Evolutionary conservation across 2,888 invertebrate species (phyloP).

Genomic region (Caenorhabditis wallacei): DNA sequence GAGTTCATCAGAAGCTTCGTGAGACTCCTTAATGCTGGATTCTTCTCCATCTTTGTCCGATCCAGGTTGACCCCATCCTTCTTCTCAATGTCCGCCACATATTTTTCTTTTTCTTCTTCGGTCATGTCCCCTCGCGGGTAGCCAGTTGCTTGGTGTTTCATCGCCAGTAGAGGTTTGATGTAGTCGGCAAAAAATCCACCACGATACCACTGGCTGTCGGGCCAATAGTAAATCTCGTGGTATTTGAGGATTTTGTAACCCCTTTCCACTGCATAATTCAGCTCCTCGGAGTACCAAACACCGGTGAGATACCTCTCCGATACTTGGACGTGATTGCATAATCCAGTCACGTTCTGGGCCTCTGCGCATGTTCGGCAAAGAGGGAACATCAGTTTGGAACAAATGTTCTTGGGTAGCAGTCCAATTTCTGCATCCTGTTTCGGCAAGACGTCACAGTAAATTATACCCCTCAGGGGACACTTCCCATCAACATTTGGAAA

Average conservation of each 20-base stretch:
- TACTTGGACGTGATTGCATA: neutral
- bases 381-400: conserved; percentile 3
- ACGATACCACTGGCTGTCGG: neutral
- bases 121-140: conserved; percentile 6
- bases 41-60: neutral
- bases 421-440: neutral
- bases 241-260: conserved; percentile 11
- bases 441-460: neutral
- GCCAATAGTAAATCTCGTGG: conserved; percentile 12
- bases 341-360: neutral
- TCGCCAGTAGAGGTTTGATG: conserved; percentile 4
- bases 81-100: neutral
- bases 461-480: neutral
- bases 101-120: neutral
- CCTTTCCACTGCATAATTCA: neutral
- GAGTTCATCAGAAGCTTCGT: conserved; percentile 22
- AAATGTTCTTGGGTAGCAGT: neutral
- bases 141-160: conserved; percentile 15
- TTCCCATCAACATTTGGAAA: too few relatives aligned
- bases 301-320: conserved; percentile 9
- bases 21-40: conserved; percentile 8
- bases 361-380: conserved; percentile 11
- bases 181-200: conserved; percentile 32
- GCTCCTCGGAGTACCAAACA: conserved; percentile 6
- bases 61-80: conserved; percentile 5